phyloP scores from a whole-genome alignment of 2,797 vertebrate species.

The Oreonectes daqikongensis region DNA sequence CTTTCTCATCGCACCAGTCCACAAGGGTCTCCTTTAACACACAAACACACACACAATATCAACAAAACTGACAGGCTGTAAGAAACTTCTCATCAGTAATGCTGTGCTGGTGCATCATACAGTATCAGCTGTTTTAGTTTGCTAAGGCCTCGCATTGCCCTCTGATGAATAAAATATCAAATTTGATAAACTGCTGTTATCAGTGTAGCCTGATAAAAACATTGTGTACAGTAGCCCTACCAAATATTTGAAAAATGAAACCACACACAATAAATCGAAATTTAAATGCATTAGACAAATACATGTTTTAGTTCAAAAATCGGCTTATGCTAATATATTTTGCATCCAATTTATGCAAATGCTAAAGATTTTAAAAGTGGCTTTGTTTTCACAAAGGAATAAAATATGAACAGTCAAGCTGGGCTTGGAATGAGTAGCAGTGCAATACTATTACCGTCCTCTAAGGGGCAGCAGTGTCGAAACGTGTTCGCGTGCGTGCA shows the following conservation, averaged over 20 bases:
- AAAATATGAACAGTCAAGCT: neutral
- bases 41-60: constrained; percentile 2
- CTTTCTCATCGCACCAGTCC: constrained; percentile 98
- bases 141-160: neutral
- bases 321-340: too few relatives aligned
- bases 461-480: constrained; percentile 17
- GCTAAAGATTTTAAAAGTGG: too few relatives aligned
- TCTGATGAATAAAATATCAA: constrained; percentile 19
- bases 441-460: neutral
- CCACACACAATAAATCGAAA: neutral
- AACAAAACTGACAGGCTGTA: neutral
- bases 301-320: neutral
- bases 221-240: neutral
- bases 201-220: constrained; percentile 5
- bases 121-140: constrained; percentile 1
- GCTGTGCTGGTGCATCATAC: neutral
- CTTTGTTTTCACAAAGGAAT: too few relatives aligned
- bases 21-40: constrained; percentile 87
- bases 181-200: constrained; percentile 30
- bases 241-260: too few relatives aligned
- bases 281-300: neutral
- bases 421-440: neutral
- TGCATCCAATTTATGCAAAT: too few relatives aligned
- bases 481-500: constrained; percentile 1
- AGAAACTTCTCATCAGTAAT: neutral